Evolutionary conservation across 2,113 vertebrate genomes (phyloP).

Genomic region (Chelonoidis abingdonii): DNA sequence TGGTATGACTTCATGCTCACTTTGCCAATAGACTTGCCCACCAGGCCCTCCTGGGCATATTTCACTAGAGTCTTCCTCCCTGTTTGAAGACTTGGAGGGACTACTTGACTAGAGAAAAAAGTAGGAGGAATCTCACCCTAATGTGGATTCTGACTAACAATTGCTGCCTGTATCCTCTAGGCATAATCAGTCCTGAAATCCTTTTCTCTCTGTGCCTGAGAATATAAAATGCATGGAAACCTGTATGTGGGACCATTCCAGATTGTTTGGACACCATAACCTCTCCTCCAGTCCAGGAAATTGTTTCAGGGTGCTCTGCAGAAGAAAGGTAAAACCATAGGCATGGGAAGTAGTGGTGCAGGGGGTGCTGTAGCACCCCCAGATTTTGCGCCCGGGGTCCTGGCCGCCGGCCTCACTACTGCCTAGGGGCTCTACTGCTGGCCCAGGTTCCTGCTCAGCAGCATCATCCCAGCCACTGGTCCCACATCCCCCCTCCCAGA

Average conservation of each 20-base stretch:
- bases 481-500: too few species aligned
- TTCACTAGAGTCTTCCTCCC: not conserved
- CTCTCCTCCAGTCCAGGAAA: not conserved
- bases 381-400: not conserved
- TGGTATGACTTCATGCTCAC: not conserved
- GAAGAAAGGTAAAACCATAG: conserved; percentile 3
- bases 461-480: too few species aligned
- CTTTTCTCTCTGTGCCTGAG: conserved; percentile 61
- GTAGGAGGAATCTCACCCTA: conserved; percentile 53
- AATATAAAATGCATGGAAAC: not conserved
- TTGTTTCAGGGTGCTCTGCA: conserved; percentile 27
- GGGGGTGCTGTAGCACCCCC: not conserved
- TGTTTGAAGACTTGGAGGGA: conserved; percentile 6
- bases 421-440: too few species aligned
- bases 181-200: conserved; percentile 48
- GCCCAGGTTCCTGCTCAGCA: too few species aligned
- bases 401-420: too few species aligned
- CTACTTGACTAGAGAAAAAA: conserved; percentile 49
- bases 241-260: conserved; percentile 54
- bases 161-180: conserved; percentile 42
- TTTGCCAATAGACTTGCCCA: not conserved
- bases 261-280: not conserved
- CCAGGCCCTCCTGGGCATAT: not conserved
- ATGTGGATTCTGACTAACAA: not conserved
- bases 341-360: not conserved